phyloP scores from a whole-genome alignment of 2,113 vertebrate genomes.

The Takifugu flavidus region DNA sequence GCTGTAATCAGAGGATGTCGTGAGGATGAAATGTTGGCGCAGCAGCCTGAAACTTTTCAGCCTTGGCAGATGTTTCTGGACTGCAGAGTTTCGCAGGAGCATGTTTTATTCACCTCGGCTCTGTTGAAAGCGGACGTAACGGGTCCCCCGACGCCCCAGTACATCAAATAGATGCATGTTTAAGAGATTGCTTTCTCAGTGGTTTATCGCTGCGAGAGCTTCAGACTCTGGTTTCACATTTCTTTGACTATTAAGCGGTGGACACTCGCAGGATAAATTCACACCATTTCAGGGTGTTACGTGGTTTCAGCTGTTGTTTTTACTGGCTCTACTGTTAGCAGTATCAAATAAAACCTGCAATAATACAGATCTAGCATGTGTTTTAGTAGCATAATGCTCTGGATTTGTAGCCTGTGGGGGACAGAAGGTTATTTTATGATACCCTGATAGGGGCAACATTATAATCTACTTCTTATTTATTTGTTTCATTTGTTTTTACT shows the following conservation, averaged over 20 bases:
- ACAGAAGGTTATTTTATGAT: too few relatives aligned
- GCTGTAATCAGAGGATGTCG: conserved; percentile 36
- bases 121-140: conserved; percentile 22
- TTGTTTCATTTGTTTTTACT: too few relatives aligned
- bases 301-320: too few relatives aligned
- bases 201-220: conserved; percentile 9
- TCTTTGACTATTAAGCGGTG: not conserved
- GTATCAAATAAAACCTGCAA: not conserved
- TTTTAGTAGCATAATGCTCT: too few relatives aligned
- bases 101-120: conserved; percentile 29
- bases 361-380: not conserved
- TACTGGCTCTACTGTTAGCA: not conserved
- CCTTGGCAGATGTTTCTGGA: conserved; percentile 23
- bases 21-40: conserved; percentile 31
- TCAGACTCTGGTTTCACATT: conserved; percentile 10
- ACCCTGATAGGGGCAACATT: too few relatives aligned
- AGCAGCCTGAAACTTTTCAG: conserved; percentile 17
- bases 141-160: conserved; percentile 1
- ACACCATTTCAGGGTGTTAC: not conserved
- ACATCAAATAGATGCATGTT: conserved; percentile 26
- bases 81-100: conserved; percentile 16
- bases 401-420: too few relatives aligned
- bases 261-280: not conserved
- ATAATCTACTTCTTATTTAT: too few relatives aligned
- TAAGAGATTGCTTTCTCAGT: conserved; percentile 14